These are phyloP conservation scores for Echiichthys vipera DNA, from an alignment of 2,797 vertebrate species.

Conservation along the genomic window DNA sequence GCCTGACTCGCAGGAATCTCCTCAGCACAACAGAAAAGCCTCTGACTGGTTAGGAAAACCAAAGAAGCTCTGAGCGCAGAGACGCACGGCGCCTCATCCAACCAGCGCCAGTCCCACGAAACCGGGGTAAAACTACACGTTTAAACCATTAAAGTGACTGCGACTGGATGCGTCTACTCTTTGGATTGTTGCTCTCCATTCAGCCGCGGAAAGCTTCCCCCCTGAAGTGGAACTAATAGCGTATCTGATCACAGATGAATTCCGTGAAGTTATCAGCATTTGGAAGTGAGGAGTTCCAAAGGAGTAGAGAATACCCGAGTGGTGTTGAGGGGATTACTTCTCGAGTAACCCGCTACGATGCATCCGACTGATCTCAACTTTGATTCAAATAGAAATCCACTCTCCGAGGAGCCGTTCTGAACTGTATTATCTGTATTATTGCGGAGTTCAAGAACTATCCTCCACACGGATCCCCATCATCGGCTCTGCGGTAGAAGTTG, in stretches of 20 bases:
- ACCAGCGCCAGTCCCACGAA: conserved; percentile 67
- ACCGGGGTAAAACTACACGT: conserved; percentile 51
- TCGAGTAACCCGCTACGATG: conserved; percentile 56
- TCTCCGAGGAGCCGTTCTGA: conserved; percentile 46
- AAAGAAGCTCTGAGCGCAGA: conserved; percentile 64
- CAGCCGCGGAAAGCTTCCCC: neutral
- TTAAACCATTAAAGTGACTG: conserved; percentile 55
- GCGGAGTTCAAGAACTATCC: conserved; percentile 57
- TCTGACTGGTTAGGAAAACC: conserved; percentile 66
- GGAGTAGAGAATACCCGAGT: conserved; percentile 45
- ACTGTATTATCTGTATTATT: conserved; percentile 16
- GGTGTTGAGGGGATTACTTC: conserved; percentile 55
- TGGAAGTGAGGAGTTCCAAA: conserved; percentile 53
- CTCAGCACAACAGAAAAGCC: conserved; percentile 69
- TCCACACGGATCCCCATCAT: conserved; percentile 22
- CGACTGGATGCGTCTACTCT: conserved; percentile 15
- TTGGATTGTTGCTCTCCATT: neutral
- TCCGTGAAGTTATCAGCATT: conserved; percentile 62
- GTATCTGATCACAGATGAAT: conserved; percentile 68
- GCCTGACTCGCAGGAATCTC: conserved; percentile 79
- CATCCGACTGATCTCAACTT: conserved; percentile 64
- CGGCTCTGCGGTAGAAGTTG: conserved; percentile 59
- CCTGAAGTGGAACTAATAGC: conserved; percentile 38
- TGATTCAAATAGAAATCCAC: conserved; percentile 28
- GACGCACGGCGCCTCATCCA: conserved; percentile 78